Evolutionary conservation across 1,140 invertebrate species (phyloP).

Genomic region (Aphidius gifuensis): DNA sequence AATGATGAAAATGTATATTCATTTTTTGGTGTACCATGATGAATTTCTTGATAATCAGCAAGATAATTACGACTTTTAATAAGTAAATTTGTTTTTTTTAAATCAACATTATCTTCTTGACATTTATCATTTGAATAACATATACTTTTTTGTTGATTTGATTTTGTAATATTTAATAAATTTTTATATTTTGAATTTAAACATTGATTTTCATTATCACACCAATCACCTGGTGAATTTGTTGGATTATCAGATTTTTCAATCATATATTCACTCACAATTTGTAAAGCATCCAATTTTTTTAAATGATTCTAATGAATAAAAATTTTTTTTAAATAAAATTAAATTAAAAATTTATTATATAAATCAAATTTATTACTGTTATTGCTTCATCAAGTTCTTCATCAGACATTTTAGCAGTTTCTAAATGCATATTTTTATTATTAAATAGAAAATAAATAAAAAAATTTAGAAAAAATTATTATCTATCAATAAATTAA

Average conservation of each 20-base stretch:
- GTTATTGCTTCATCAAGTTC: constrained; percentile 18
- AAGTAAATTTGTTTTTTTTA: constrained; percentile 22
- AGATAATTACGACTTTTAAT: constrained; percentile 36
- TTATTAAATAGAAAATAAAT: constrained; percentile 2
- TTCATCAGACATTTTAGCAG: constrained; percentile 15
- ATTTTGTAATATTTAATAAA: constrained; percentile 33
- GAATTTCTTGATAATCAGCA: constrained; percentile 41
- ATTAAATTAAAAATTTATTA: constrained; percentile 7
- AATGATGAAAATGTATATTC: constrained; percentile 43
- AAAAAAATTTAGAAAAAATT: not conserved
- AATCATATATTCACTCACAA: constrained; percentile 2
- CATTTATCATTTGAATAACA: constrained; percentile 2
- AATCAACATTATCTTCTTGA: not conserved
- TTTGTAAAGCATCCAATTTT: constrained; percentile 15
- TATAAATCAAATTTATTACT: constrained; percentile 9
- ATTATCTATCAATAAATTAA: not conserved
- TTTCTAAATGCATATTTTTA: constrained; percentile 8
- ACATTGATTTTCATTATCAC: not conserved
- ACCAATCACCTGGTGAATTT: constrained; percentile 17
- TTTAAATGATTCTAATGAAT: constrained; percentile 7
- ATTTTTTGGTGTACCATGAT: constrained; percentile 33
- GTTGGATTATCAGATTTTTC: not conserved
- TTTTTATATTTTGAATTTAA: constrained; percentile 33
- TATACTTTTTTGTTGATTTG: not conserved
- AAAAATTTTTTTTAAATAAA: not conserved